Evolutionary conservation across 1,140 invertebrate species (phyloP), one percentile per base, ranked within the genome.

Genomic region (Magallana gigas): DNA sequence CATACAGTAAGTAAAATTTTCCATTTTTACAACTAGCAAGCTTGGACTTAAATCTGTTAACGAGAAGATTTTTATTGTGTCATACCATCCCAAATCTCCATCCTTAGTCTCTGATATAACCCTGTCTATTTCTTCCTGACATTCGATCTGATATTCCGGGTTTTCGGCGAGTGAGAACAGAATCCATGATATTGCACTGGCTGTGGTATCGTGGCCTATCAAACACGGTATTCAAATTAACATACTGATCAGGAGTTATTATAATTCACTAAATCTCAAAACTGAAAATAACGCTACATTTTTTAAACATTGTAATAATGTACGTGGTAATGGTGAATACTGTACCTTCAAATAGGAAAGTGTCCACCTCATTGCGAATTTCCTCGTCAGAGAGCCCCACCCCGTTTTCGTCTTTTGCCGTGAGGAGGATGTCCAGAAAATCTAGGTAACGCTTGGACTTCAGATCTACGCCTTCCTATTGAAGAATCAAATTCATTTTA

Each of bases 131-230:
- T 98, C 97, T 80, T 96, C 95, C 88, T 97, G 97, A 0, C 97
- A 97, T 94, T 96, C 97, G 85, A 95, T 96, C 91, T 98, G 97
- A 1, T 98, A 96, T 23, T 97, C 95, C n/a, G 97, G 97, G 92
- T 97, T 96, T 64, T 96, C 93, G 0, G 98, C 96, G 89, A 98
- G 94, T 90, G 97, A 96, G 83, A 98, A 96, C 83, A 98, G 94
- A 89, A 97, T 97, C 96, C 98, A 98, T 0, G 95, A 94, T n/a
- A 96, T 93, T 56, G 93, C 95, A 4, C 94, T 95, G 0, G 96
- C 94, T 0, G 96, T 93, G 18, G 93, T 93, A 68, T 93, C 93
- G 85, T 93, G 93, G 59, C 93, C 93, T 93, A 62, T 12, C 86
- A 82, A 29, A 95, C 95, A 59, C 96, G 95, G 83, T 48, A 48